Evolutionary conservation across 2,888 invertebrate genomes (phyloP).

Genomic region (Alviniconcha strummeri): DNA sequence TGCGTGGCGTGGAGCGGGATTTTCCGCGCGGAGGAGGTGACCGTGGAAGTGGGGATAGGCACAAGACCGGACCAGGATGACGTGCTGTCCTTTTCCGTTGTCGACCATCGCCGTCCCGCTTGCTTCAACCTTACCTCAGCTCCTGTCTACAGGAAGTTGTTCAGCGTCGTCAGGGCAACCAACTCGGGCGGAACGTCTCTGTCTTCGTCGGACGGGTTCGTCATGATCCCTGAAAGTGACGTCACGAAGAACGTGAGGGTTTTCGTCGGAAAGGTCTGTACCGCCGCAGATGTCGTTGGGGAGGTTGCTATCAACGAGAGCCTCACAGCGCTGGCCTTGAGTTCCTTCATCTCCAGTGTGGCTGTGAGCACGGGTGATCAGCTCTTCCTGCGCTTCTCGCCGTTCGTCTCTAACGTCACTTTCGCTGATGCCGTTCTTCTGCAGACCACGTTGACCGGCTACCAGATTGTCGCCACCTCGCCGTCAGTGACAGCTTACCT

Average conservation of each 20-base stretch:
- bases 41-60: conserved; percentile 4
- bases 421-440: background rate
- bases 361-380: background rate
- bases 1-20: conserved; percentile 13
- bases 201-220: conserved; percentile 11
- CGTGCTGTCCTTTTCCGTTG: background rate
- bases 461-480: background rate
- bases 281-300: background rate
- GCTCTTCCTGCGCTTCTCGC: background rate
- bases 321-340: too few relatives aligned
- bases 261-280: conserved; percentile 1
- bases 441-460: conserved; percentile 10
- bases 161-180: conserved; percentile 11
- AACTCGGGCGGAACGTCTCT: background rate
- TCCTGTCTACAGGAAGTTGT: conserved; percentile 20
- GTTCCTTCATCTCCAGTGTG: too few relatives aligned
- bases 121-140: background rate
- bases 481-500: background rate
- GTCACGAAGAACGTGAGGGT: background rate
- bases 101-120: background rate
- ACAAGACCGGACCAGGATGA: background rate
- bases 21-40: background rate
- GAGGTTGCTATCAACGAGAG: background rate
- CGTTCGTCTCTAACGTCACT: background rate
- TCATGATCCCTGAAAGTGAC: background rate